Conservation (phyloP, 2,888 invertebrate species). For the Cantharis lateralis region DNA sequence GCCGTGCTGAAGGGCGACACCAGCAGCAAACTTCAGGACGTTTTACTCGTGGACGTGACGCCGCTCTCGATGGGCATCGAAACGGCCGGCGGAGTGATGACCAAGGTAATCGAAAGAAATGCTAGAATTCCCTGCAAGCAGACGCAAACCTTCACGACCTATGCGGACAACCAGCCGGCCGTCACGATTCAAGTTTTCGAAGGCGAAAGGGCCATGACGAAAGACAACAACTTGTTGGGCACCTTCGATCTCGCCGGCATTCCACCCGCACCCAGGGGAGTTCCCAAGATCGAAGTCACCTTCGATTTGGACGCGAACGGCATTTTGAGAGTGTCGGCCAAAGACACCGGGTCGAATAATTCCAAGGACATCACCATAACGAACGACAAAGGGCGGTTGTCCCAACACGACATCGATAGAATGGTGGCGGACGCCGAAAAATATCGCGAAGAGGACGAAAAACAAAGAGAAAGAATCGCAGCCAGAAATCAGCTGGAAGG, state of each 20-base stretch:
- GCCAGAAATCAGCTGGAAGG: constrained; percentile 72
- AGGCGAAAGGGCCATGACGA: constrained; percentile 78
- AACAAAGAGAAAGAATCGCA: constrained; percentile 66
- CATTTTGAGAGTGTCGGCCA: constrained; percentile 65
- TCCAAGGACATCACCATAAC: constrained; percentile 59
- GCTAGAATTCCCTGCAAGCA: constrained; percentile 63
- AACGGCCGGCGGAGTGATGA: constrained; percentile 83
- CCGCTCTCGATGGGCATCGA: constrained; percentile 71
- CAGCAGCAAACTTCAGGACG: constrained; percentile 75
- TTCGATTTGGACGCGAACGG: constrained; percentile 78
- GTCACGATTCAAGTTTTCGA: constrained; percentile 50
- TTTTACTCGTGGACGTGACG: constrained; percentile 70
- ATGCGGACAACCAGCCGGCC: constrained; percentile 69
- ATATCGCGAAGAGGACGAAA: constrained; percentile 73
- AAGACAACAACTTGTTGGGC: constrained; percentile 73
- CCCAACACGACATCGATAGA: constrained; percentile 80
- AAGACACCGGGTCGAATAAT: constrained; percentile 65
- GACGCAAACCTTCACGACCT: constrained; percentile 67
- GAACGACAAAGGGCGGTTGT: constrained; percentile 71
- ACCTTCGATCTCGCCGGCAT: constrained; percentile 70
- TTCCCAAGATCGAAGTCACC: constrained; percentile 71
- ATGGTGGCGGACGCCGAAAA: constrained; percentile 77
- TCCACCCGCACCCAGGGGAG: constrained; percentile 70
- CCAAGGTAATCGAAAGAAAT: constrained; percentile 64
- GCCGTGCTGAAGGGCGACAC: constrained; percentile 55